Evolutionary conservation across 2,113 vertebrate species (phyloP).

Genomic region (Cyanistes caeruleus): DNA sequence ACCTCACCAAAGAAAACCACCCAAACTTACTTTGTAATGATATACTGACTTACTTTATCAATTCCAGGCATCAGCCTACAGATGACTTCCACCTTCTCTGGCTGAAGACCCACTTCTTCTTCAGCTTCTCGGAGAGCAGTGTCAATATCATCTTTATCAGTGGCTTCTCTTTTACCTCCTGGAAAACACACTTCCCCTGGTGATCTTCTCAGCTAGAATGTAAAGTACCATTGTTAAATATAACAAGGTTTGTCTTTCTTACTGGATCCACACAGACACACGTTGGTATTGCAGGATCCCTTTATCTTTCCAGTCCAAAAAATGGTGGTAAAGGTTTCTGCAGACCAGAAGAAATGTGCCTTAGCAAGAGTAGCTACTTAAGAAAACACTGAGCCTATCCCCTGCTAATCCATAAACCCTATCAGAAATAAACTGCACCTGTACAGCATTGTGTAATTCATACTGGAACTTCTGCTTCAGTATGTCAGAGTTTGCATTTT

Average conservation of each 20-base stretch:
- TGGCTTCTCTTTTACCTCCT: conserved; percentile 85
- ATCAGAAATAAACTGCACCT: neutral
- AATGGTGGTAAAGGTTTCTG: neutral
- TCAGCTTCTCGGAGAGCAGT: conserved; percentile 90
- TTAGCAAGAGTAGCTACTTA: neutral
- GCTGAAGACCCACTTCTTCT: conserved; percentile 88
- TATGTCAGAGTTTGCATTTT: neutral
- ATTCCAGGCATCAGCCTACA: conserved; percentile 81
- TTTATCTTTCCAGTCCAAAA: neutral
- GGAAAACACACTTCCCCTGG: conserved; percentile 94
- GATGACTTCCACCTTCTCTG: conserved; percentile 83
- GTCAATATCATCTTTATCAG: conserved; percentile 81
- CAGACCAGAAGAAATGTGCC: neutral
- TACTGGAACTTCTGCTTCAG: neutral
- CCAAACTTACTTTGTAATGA: neutral
- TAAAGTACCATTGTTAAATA: neutral
- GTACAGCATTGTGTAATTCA: neutral
- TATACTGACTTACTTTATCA: conserved; percentile 69
- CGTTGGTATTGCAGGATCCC: neutral
- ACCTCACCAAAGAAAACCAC: neutral
- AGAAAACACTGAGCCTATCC: neutral
- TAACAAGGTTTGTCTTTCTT: neutral
- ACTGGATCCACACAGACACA: neutral
- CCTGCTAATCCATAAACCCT: neutral
- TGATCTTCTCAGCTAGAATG: conserved; percentile 80